Evolutionary conservation across 2,888 invertebrate genomes (phyloP).

Genomic region (Muschampia plurimacula): DNA sequence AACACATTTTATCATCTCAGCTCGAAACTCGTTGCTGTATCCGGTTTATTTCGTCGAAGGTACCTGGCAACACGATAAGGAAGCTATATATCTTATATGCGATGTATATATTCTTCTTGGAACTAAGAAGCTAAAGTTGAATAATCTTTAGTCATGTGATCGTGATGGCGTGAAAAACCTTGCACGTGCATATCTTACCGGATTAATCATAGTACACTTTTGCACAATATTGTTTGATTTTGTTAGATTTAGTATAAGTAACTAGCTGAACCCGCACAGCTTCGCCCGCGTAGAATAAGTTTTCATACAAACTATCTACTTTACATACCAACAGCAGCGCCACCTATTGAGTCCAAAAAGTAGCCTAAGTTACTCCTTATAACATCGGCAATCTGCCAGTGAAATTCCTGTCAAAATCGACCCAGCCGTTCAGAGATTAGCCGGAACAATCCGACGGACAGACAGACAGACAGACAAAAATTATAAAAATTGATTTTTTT

Average conservation of each 20-base stretch:
- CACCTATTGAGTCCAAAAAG: too few species aligned
- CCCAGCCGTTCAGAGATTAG: too few species aligned
- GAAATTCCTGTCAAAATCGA: too few species aligned
- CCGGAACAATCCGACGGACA: too few species aligned
- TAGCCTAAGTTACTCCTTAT: too few species aligned
- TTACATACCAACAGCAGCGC: too few species aligned
- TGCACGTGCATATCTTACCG: conserved; percentile 41
- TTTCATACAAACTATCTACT: too few species aligned
- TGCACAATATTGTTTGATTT: background rate
- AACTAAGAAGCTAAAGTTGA: conserved; percentile 8
- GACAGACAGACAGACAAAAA: too few species aligned
- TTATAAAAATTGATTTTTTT: too few species aligned
- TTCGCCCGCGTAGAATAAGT: too few species aligned
- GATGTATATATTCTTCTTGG: conserved; percentile 11
- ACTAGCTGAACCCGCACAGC: too few species aligned
- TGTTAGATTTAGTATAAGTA: background rate
- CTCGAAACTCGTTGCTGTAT: conserved; percentile 23
- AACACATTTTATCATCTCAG: background rate
- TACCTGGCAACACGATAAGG: conserved; percentile 32
- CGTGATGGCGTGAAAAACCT: conserved; percentile 44
- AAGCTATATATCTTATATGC: background rate
- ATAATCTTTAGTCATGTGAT: conserved; percentile 44
- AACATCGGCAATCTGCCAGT: too few species aligned
- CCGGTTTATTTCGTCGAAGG: conserved; percentile 9
- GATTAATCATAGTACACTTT: background rate